Evolutionary conservation across 2,888 invertebrate genomes (phyloP).

Genomic region (Caenorhabditis plicata): DNA sequence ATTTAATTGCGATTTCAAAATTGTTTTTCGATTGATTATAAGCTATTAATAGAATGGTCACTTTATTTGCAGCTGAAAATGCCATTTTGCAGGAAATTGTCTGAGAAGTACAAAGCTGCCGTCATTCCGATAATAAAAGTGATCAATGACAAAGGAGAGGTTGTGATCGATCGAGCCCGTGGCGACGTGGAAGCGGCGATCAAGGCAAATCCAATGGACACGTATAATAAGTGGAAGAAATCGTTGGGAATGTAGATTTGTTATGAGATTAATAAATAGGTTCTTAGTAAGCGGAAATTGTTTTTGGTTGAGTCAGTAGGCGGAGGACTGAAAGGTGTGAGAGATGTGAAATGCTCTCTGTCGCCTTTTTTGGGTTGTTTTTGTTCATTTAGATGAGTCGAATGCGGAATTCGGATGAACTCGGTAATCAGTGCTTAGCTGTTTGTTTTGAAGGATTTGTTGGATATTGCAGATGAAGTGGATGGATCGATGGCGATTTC

Average conservation of each 20-base stretch:
- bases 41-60: too few species aligned
- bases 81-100: constrained; percentile 41
- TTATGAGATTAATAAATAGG: not conserved
- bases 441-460: constrained; percentile 1
- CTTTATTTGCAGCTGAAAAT: not conserved
- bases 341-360: too few species aligned
- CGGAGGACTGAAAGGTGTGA: not conserved
- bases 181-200: constrained; percentile 47
- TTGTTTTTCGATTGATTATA: too few species aligned
- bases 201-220: constrained; percentile 27
- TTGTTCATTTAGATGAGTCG: too few species aligned
- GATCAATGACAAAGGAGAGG: constrained; percentile 47
- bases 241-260: constrained; percentile 2
- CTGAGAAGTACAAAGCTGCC: constrained; percentile 49
- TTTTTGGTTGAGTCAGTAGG: not conserved
- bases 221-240: constrained; percentile 28
- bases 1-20: too few species aligned
- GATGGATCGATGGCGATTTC: too few species aligned
- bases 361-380: too few species aligned
- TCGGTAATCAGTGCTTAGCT: not conserved
- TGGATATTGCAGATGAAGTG: too few species aligned
- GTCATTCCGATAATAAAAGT: constrained; percentile 52
- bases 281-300: not conserved
- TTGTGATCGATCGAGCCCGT: constrained; percentile 47
- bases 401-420: too few species aligned